Conservation (phyloP, 1,140 invertebrate genomes). For the Conopomorpha cramerella region DNA sequence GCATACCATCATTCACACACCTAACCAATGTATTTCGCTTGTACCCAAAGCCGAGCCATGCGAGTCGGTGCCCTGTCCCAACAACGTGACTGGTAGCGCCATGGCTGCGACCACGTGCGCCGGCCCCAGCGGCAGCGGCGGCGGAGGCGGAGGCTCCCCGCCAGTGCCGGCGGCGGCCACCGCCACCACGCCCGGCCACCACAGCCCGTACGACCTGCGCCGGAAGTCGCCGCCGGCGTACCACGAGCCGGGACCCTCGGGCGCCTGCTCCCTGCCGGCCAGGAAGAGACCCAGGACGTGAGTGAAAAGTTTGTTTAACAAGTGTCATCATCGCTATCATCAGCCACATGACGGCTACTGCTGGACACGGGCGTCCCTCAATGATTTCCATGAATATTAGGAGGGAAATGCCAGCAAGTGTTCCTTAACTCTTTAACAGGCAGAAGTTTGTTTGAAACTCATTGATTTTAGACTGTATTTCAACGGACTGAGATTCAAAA, state of each 20-base stretch:
- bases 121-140: slow-evolving; percentile 47
- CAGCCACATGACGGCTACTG: too few species aligned
- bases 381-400: too few species aligned
- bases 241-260: slow-evolving; percentile 64
- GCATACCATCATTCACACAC: too few species aligned
- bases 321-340: too few species aligned
- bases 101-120: slow-evolving; percentile 45
- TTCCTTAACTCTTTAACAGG: too few species aligned
- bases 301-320: too few species aligned
- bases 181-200: slow-evolving; percentile 66
- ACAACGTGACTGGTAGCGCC: slow-evolving; percentile 66
- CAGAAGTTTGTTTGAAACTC: too few species aligned
- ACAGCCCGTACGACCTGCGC: slow-evolving; percentile 83
- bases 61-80: slow-evolving; percentile 70
- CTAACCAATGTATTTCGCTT: too few species aligned
- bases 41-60: slow-evolving; percentile 79
- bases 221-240: slow-evolving; percentile 77
- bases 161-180: slow-evolving; percentile 41
- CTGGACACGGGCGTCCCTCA: too few species aligned
- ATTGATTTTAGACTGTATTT: too few species aligned
- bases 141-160: slow-evolving; percentile 35
- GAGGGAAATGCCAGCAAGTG: too few species aligned
- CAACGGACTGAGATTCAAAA: too few species aligned
- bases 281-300: slow-evolving; percentile 80
- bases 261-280: slow-evolving; percentile 74